Evolutionary conservation across 2,113 vertebrate species (phyloP).

Genomic region (Oceanodroma tethys): DNA sequence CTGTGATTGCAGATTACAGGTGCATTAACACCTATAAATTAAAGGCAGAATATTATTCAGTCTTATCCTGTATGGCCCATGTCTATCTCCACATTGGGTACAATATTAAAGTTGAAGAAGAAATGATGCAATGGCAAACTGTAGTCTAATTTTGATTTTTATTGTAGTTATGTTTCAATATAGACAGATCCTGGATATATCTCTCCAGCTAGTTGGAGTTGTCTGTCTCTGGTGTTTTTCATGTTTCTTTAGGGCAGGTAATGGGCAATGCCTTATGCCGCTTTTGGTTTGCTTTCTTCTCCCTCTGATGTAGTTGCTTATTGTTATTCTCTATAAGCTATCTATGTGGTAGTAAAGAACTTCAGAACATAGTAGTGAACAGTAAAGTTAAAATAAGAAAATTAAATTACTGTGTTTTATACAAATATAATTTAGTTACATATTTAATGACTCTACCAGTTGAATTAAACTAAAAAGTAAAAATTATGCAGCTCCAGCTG

Average conservation of each 20-base stretch:
- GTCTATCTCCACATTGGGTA: background rate
- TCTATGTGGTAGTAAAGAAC: background rate
- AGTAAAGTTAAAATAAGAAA: background rate
- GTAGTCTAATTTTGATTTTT: background rate
- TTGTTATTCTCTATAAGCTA: background rate
- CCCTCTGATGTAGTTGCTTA: background rate
- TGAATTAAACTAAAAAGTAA: background rate
- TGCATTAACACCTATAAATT: background rate
- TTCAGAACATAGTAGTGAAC: background rate
- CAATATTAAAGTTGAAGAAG: background rate
- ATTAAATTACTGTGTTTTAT: background rate
- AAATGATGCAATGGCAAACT: background rate
- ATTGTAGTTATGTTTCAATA: background rate
- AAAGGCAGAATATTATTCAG: background rate
- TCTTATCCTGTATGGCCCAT: background rate
- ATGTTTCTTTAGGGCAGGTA: background rate
- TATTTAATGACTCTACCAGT: background rate
- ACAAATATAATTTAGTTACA: background rate
- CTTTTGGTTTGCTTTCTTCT: background rate
- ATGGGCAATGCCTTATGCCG: fast-evolving
- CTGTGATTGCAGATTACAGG: background rate
- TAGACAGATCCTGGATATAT: background rate
- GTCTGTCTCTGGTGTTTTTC: background rate
- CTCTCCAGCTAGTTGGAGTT: background rate
- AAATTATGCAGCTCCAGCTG: background rate